These are phyloP conservation scores for Drosophila bifasciata DNA, from an alignment of 1,140 invertebrate genomes.

Conservation along the genomic window DNA sequence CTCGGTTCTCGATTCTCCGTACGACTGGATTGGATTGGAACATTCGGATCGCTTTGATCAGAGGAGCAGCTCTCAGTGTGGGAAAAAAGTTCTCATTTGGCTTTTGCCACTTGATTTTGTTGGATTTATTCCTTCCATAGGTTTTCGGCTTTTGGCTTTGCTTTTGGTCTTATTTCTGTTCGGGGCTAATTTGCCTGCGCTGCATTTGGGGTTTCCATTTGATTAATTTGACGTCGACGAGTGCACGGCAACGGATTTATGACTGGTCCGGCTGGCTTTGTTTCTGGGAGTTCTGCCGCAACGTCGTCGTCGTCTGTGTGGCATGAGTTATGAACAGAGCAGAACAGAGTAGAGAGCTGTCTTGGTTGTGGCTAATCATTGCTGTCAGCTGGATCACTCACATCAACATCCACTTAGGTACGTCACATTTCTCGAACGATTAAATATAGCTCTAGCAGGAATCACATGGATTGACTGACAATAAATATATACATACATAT, in stretches of 20 bases:
- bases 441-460: conserved; percentile 4
- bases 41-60: conserved; percentile 68
- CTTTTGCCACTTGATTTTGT: conserved; percentile 68
- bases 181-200: conserved; percentile 70
- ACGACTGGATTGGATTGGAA: too few species aligned
- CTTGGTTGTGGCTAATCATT: conserved; percentile 39
- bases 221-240: conserved; percentile 80
- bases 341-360: conserved; percentile 2
- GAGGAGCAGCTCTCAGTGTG: conserved; percentile 58
- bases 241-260: conserved; percentile 71
- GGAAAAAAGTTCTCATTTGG: conserved; percentile 74
- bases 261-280: conserved; percentile 40
- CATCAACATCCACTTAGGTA: conserved; percentile 2
- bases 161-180: conserved; percentile 18
- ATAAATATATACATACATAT: too few species aligned
- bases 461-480: too few species aligned
- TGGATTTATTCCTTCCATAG: too few species aligned
- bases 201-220: conserved; percentile 70
- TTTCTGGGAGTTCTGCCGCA: conserved; percentile 38
- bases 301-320: conserved; percentile 41
- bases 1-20: too few species aligned
- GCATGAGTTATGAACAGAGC: conserved; percentile 50
- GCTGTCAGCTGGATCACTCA: conserved; percentile 16
- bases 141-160: conserved; percentile 17
- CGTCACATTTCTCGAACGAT: not conserved